Conservation (phyloP, 2,113 vertebrate genomes). For the Hoplias malabaricus region DNA sequence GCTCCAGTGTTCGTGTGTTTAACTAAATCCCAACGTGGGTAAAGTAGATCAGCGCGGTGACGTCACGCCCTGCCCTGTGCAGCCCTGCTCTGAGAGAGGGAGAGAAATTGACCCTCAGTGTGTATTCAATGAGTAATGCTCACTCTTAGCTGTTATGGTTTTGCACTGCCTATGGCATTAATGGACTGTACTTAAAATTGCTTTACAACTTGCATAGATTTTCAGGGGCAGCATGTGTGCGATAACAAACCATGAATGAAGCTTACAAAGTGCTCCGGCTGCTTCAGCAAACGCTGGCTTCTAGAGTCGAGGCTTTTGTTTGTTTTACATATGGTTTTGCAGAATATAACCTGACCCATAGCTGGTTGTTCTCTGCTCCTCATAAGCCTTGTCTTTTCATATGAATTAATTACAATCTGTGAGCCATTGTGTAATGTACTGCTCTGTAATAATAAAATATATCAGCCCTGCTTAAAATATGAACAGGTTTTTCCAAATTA, state of each 20-base stretch:
- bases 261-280: background rate
- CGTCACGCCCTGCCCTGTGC: constrained; percentile 1
- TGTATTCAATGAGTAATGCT: background rate
- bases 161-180: background rate
- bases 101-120: background rate
- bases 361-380: too few species aligned
- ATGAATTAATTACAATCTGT: too few species aligned
- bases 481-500: too few species aligned
- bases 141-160: background rate
- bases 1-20: background rate
- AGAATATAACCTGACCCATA: too few species aligned
- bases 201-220: background rate
- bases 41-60: constrained; percentile 19
- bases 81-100: background rate
- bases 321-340: background rate
- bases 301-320: background rate
- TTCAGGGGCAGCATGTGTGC: background rate
- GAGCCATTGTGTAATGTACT: too few species aligned
- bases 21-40: constrained; percentile 26
- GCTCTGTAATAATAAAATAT: too few species aligned
- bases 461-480: too few species aligned
- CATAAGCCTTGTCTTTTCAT: too few species aligned
- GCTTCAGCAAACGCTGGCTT: too few species aligned
- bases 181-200: background rate
- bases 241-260: background rate